Evolutionary conservation across 2,113 vertebrate species (phyloP), one percentile per base, ranked within the genome.

Genomic region (Burhinus bistriatus): DNA sequence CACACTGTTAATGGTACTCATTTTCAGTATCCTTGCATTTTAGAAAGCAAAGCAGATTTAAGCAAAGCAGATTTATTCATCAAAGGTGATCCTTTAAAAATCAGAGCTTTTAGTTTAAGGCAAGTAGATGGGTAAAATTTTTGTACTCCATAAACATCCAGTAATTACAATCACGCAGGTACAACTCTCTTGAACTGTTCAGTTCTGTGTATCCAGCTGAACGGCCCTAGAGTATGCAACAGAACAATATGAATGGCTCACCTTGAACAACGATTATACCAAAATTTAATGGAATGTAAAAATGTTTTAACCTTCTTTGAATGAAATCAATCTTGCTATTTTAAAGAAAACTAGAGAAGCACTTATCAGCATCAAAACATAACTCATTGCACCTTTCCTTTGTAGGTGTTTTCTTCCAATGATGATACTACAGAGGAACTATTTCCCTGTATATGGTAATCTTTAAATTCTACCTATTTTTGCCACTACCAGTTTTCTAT

Each of bases 201-300:
- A 75, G 34, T 70, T 89, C 42, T 62, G 11, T 15, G 4, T 54
- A 72, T 71, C 62, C n/a, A 88, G 71, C 12, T 76, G 62, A 95
- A 87, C 52, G 72, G 58, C 32, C n/a, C 16, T 6, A 61, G 12
- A 69, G 27, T 38, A 49, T 49, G 45, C 19, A 89, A 80, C 18
- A 72, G 14, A 57, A 9, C 16, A 89, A 20, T 40, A 75, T 16
- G 40, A 95, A 88, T 90, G 65, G 42, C 75, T 92, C 75, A 95
- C 57, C n/a, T 17, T 71, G 52, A 90, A 79, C 23, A 77, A 47
- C 12, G 61, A 86, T 59, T 70, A 78, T 22, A 76, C 16, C 11
- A 95, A 80, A 83, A 90, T 61, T 61, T 90, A 90, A 95, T 70
- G 49, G 54, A 77, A 90, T 77, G 54, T 86, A 88, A 86, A 95